Percentiles rank a stretch among this genome's conserved stretches.
These are phyloP conservation scores for Pelosia muscerda DNA, from an alignment of 2,888 invertebrate genomes.

Conservation along the genomic window DNA sequence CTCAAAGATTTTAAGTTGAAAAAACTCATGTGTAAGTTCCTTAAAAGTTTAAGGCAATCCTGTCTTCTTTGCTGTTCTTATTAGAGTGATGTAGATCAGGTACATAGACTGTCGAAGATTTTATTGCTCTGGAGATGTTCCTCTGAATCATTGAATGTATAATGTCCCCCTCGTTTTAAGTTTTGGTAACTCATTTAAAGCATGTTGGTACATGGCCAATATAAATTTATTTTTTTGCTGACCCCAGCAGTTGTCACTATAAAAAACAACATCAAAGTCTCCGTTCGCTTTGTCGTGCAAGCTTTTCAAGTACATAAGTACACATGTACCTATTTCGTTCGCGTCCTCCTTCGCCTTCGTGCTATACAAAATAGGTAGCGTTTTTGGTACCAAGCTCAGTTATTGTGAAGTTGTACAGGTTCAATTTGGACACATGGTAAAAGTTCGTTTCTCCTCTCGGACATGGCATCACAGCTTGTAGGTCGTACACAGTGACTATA, in stretches of 20 bases:
- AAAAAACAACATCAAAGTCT: conserved; percentile 16
- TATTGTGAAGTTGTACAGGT: conserved; percentile 45
- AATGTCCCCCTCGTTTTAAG: conserved; percentile 1
- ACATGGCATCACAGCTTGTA: too few species aligned
- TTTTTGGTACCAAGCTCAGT: conserved; percentile 32
- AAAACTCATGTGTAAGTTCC: conserved; percentile 18
- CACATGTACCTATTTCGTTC: conserved; percentile 20
- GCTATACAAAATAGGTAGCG: conserved; percentile 21
- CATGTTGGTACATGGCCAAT: conserved; percentile 21
- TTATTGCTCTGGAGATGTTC: too few species aligned
- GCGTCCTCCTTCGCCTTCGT: conserved; percentile 23
- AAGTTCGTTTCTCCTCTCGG: too few species aligned
- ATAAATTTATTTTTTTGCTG: conserved; percentile 34
- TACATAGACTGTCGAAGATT: too few species aligned
- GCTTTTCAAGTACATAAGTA: conserved; percentile 16
- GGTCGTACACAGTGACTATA: neutral
- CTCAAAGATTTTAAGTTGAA: conserved; percentile 44
- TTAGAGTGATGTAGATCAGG: too few species aligned
- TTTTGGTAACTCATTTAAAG: conserved; percentile 14
- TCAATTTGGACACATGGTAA: too few species aligned
- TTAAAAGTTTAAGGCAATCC: too few species aligned
- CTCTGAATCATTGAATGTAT: too few species aligned
- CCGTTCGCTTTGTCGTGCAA: conserved; percentile 16
- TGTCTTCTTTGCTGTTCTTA: too few species aligned
- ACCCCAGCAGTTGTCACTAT: conserved; percentile 20